These are phyloP conservation scores for Norana najaformis DNA, from an alignment of 2,888 invertebrate genomes.

Conservation along the genomic window DNA sequence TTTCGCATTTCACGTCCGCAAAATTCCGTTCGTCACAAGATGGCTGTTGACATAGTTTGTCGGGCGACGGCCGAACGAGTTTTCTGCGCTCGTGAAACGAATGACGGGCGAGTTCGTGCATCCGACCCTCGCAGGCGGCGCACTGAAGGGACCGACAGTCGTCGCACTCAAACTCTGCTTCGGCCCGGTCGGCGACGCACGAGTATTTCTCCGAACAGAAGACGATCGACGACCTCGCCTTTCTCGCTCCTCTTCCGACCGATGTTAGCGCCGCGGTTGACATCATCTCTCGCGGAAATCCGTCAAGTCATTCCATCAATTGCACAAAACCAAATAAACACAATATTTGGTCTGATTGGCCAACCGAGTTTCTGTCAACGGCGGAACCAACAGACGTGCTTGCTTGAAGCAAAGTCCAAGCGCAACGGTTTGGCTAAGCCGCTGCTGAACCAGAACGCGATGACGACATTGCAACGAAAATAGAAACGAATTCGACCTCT, in stretches of 20 bases:
- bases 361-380: background rate
- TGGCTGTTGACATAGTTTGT: slow-evolving; percentile 53
- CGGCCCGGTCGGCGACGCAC: slow-evolving; percentile 52
- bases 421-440: background rate
- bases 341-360: background rate
- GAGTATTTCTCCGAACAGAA: slow-evolving; percentile 56
- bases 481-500: background rate
- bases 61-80: slow-evolving; percentile 50
- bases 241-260: slow-evolving; percentile 32
- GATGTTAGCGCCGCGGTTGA: background rate
- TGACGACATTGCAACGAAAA: background rate
- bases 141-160: slow-evolving; percentile 61
- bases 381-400: background rate
- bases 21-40: slow-evolving; percentile 57
- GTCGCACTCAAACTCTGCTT: slow-evolving; percentile 55
- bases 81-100: slow-evolving; percentile 55
- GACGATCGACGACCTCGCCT: slow-evolving; percentile 52
- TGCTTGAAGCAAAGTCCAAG: background rate
- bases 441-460: background rate
- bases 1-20: slow-evolving; percentile 59
- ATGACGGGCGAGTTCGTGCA: slow-evolving; percentile 54
- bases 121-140: slow-evolving; percentile 54
- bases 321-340: background rate
- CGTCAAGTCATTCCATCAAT: background rate
- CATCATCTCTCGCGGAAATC: background rate